These are phyloP conservation scores for Heteromyza rotundicornis DNA, from an alignment of 2,888 invertebrate genomes.

Conservation along the genomic window DNA sequence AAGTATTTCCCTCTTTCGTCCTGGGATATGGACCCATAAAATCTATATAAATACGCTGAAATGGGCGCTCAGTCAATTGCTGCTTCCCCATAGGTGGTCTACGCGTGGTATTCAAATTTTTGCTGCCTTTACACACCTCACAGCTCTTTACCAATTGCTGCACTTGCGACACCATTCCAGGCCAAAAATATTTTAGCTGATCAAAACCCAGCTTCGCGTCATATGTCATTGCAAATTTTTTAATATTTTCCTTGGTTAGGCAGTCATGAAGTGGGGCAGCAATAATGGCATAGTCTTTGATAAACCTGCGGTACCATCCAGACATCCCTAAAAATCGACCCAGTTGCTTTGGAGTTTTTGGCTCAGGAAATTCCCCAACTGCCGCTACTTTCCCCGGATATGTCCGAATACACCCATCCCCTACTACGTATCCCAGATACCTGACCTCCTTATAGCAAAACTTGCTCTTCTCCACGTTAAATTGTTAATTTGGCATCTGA, in stretches of 20 bases:
- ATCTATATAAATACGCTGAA: slow-evolving; percentile 21
- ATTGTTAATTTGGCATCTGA: slow-evolving; percentile 14
- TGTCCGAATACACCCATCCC: slow-evolving; percentile 17
- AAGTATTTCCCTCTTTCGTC: slow-evolving; percentile 10
- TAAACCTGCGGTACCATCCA: slow-evolving; percentile 26
- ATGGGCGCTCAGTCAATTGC: slow-evolving; percentile 7
- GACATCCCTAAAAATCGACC: slow-evolving; percentile 23
- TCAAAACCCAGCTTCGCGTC: slow-evolving; percentile 13
- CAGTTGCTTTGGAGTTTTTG: slow-evolving; percentile 11
- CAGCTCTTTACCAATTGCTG: slow-evolving; percentile 10
- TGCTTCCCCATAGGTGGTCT: slow-evolving; percentile 19
- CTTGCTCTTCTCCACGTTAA: slow-evolving; percentile 13
- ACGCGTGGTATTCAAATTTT: slow-evolving; percentile 14
- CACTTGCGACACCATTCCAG: slow-evolving; percentile 4
- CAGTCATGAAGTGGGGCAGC: slow-evolving; percentile 10
- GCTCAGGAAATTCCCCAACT: slow-evolving; percentile 12
- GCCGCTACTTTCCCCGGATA: slow-evolving; percentile 18
- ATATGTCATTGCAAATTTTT: slow-evolving; percentile 5
- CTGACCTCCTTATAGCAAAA: slow-evolving; percentile 11
- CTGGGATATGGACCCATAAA: slow-evolving; percentile 24
- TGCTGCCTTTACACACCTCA: slow-evolving; percentile 14
- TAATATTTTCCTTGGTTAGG: background rate
- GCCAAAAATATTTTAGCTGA: slow-evolving; percentile 27
- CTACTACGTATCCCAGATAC: slow-evolving; percentile 19
- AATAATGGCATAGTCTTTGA: slow-evolving; percentile 16